Evolutionary conservation across 2,888 invertebrate genomes (phyloP).

Genomic region (Himalopsyche tibetana): DNA sequence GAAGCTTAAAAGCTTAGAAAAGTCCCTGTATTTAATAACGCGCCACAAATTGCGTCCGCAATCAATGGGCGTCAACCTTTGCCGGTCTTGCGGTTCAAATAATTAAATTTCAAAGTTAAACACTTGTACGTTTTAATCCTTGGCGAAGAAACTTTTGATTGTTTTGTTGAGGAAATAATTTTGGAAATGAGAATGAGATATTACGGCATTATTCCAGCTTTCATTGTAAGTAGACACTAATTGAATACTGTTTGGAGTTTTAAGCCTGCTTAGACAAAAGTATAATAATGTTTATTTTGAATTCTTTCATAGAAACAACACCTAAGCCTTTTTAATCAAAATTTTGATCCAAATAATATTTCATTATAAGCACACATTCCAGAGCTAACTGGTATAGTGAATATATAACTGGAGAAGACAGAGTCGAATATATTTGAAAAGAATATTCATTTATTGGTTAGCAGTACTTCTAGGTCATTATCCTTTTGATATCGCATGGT

Average conservation of each 20-base stretch:
- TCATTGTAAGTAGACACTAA: constrained; percentile 39
- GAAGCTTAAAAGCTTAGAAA: constrained; percentile 35
- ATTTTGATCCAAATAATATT: neutral
- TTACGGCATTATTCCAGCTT: constrained; percentile 31
- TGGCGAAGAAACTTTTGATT: constrained; percentile 45
- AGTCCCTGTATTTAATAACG: constrained; percentile 16
- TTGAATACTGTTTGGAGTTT: constrained; percentile 23
- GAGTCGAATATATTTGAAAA: no score
- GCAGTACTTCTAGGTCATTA: no score
- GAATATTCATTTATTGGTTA: no score
- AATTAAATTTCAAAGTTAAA: constrained; percentile 45
- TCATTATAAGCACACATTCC: no score
- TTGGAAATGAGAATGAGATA: constrained; percentile 35
- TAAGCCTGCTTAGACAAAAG: constrained; percentile 22
- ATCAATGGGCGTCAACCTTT: constrained; percentile 41
- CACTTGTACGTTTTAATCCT: constrained; percentile 42
- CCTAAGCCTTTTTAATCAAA: neutral
- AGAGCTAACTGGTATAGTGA: no score
- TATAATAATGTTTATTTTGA: constrained; percentile 31
- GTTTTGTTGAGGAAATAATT: constrained; percentile 34
- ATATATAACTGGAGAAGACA: no score
- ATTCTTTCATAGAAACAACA: neutral
- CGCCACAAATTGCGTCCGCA: constrained; percentile 30
- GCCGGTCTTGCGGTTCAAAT: constrained; percentile 39
- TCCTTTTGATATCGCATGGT: no score